A percentile compares a stretch with the other conserved stretches of the same genome.
These are phyloP conservation scores for Agrochola macilenta DNA, from an alignment of 2,888 invertebrate species.

Conservation along the genomic window DNA sequence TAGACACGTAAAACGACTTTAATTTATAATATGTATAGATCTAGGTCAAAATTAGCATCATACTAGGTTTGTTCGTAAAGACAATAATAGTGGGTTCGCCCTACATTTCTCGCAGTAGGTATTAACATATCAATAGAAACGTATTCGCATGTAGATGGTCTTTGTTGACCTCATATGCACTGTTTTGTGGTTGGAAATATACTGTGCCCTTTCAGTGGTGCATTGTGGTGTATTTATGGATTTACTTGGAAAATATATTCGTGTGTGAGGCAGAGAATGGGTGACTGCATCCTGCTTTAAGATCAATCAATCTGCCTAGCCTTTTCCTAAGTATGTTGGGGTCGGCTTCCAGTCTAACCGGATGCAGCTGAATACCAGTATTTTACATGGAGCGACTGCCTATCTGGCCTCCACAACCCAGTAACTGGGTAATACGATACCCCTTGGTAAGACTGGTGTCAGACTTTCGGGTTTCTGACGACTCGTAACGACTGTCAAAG, in stretches of 20 bases:
- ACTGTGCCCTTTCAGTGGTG: constrained; percentile 41
- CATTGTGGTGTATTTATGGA: constrained; percentile 18
- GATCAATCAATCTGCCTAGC: no score
- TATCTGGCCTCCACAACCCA: no score
- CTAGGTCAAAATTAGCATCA: constrained; percentile 67
- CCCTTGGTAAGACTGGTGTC: no score
- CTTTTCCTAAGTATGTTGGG: no score
- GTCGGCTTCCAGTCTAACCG: no score
- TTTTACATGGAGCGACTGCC: no score
- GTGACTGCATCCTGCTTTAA: not conserved
- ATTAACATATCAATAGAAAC: constrained; percentile 62
- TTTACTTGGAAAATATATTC: constrained; percentile 15
- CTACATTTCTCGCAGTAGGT: constrained; percentile 49
- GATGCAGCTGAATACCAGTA: no score
- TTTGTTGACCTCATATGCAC: constrained; percentile 52
- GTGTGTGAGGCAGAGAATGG: not conserved
- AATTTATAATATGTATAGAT: constrained; percentile 13
- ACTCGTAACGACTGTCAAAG: no score
- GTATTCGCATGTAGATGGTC: constrained; percentile 47
- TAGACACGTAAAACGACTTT: not conserved
- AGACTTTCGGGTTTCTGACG: no score
- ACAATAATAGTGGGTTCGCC: constrained; percentile 56
- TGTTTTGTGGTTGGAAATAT: constrained; percentile 56
- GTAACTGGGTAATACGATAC: no score
- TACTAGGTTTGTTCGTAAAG: constrained; percentile 43